These are phyloP conservation scores for Seriola dumerili DNA, from an alignment of 2,113 vertebrate species.

Conservation along the genomic window DNA sequence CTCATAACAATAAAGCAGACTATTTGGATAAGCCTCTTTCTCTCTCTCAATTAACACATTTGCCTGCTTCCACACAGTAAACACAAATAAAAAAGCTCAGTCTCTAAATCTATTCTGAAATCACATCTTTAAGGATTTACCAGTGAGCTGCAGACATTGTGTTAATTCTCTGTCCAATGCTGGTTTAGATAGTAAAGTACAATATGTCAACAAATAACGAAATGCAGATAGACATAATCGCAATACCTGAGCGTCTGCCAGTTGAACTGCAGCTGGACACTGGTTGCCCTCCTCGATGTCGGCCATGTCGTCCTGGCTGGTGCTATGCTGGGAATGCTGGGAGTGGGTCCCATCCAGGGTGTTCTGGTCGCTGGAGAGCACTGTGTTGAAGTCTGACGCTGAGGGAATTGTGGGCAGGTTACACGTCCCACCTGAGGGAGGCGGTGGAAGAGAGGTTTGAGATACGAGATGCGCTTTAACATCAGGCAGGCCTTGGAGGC, in stretches of 20 bases:
- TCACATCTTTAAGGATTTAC: too few relatives aligned
- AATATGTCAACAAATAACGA: background rate
- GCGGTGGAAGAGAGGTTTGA: constrained; percentile 38
- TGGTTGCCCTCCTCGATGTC: constrained; percentile 94
- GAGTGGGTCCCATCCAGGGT: constrained; percentile 96
- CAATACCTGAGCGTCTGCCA: constrained; percentile 97
- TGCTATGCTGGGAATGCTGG: constrained; percentile 96
- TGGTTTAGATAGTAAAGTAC: constrained; percentile 6
- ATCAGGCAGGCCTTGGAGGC: background rate
- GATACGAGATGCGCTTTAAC: background rate
- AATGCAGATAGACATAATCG: background rate
- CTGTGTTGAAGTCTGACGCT: constrained; percentile 96
- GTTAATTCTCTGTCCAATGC: background rate
- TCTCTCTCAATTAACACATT: background rate
- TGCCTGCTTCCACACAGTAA: background rate
- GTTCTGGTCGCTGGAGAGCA: constrained; percentile 97
- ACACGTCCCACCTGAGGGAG: constrained; percentile 86
- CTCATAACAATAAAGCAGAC: background rate
- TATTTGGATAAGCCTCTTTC: background rate
- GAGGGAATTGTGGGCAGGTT: constrained; percentile 97
- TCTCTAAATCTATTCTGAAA: background rate
- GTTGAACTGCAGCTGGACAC: constrained; percentile 95
- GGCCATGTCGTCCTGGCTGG: constrained; percentile 94
- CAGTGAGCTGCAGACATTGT: background rate
- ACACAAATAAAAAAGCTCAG: background rate